Base-by-base conservation (phyloP, 2,113 vertebrate genomes). In the Lampris incognitus region DNA sequence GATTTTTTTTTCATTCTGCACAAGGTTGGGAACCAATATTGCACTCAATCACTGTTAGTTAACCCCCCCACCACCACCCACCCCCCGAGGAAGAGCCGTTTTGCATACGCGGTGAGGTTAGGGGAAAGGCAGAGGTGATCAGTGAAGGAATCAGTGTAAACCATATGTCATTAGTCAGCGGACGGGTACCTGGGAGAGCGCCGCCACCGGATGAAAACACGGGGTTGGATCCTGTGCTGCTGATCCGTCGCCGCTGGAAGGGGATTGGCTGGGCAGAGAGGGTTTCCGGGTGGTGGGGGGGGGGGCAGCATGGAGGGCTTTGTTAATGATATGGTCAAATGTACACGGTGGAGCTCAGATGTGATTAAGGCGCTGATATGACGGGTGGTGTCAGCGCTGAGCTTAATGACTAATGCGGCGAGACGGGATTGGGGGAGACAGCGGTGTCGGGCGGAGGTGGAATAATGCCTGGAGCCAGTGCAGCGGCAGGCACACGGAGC, bases 371-470 rank as follows among this genome's bases (percentile, higher is more conserved):
- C 75, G 62, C 69, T 69, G 89, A 91, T 91, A 83, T 89, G 88
- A 91, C 82, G 87, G 88, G 88, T 82, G 85, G 89, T 90, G 92
- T 91, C 87, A 91, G 89, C 85, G 81, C 82, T 49, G 76, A 5
- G 85, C 82, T 85, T 90, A 89, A 93, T 93, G 89, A 93, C 85
- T 93, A 88, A 90, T 78, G 88, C 90, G 81, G 56, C 80, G 87
- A 88, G 91, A 88, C 71, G 82, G 85, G 81, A 93, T 90, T 79
- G 83, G 86, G 91, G 76, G 90, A 92, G 88, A 94, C 92, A 89
- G 66, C 71, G 75, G 88, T 90, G 91, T 86, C 85, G 87, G 84
- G 76, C 77, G 85, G 86, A 89, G 85, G 81, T 89, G 87, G 88
- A 87, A 87, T 85, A 86, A 90, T 67, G 91, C 92, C 92, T 81